Conservation (phyloP, 2,888 invertebrate species). For the Drosophila cracens region DNA sequence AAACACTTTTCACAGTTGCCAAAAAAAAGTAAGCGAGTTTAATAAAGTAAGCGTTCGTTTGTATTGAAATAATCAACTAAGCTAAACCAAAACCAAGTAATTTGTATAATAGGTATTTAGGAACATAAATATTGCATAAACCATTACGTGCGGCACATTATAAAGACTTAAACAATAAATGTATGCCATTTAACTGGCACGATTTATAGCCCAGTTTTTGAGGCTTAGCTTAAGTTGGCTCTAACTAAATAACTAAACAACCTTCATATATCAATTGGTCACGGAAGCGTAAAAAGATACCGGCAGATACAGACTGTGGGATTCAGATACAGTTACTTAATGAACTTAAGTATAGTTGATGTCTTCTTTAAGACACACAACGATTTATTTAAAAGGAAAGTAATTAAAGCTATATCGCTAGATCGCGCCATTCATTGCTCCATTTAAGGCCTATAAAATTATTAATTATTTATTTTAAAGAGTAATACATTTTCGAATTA, state of each 20-base stretch:
- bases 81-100: background rate
- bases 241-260: slow-evolving; percentile 17
- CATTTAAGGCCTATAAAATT: background rate
- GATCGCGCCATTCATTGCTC: background rate
- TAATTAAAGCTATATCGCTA: background rate
- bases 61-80: slow-evolving; percentile 1
- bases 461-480: background rate
- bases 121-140: slow-evolving; percentile 5
- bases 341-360: background rate
- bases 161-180: slow-evolving; percentile 12
- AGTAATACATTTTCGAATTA: background rate
- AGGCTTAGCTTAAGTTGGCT: slow-evolving; percentile 6
- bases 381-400: background rate
- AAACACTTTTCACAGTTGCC: slow-evolving; percentile 35
- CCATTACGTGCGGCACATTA: slow-evolving; percentile 7
- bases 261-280: slow-evolving; percentile 44
- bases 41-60: slow-evolving; percentile 19
- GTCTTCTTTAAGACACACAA: background rate
- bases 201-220: slow-evolving; percentile 23
- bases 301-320: background rate
- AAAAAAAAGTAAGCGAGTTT: slow-evolving; percentile 7
- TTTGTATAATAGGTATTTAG: background rate
- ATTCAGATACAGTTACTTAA: slow-evolving; percentile 9
- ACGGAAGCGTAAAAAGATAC: slow-evolving; percentile 19
- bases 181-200: background rate